Percentiles rank a stretch among this genome's conserved stretches.
phyloP scores from a whole-genome alignment of 2,797 vertebrate genomes.

The Parauchenoglanis punctatus region DNA sequence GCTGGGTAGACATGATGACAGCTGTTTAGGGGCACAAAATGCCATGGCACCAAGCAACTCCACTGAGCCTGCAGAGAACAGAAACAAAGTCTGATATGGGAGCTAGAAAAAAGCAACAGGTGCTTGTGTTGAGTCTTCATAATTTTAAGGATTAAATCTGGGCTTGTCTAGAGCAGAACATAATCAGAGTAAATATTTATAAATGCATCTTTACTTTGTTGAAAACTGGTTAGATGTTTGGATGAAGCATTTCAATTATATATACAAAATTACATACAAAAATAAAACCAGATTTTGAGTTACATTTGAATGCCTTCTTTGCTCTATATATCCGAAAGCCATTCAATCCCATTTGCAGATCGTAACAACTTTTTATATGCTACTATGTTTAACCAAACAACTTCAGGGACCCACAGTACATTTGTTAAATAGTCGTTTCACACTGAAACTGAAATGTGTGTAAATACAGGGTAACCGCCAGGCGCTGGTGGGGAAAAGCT shows the following conservation, averaged over 20 bases:
- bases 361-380: background rate
- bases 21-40: slow-evolving; percentile 94
- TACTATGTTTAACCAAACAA: background rate
- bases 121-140: background rate
- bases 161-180: background rate
- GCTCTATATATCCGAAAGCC: background rate
- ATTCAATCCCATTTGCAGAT: background rate
- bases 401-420: background rate
- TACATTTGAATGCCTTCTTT: background rate
- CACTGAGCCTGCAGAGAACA: slow-evolving; percentile 85
- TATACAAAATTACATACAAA: background rate
- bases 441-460: background rate
- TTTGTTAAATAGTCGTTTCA: background rate
- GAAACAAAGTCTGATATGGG: background rate
- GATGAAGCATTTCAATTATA: background rate
- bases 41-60: slow-evolving; percentile 97
- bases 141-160: background rate
- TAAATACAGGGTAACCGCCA: too few relatives aligned
- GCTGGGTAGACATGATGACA: slow-evolving; percentile 95
- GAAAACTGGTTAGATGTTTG: background rate
- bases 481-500: too few relatives aligned
- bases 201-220: background rate
- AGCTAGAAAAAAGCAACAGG: background rate
- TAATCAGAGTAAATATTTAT: background rate
- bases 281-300: background rate